Evolutionary conservation across 2,797 vertebrate genomes (phyloP), one percentile per base, ranked within the genome.

Genomic region (Craterocephalus amniculus): DNA sequence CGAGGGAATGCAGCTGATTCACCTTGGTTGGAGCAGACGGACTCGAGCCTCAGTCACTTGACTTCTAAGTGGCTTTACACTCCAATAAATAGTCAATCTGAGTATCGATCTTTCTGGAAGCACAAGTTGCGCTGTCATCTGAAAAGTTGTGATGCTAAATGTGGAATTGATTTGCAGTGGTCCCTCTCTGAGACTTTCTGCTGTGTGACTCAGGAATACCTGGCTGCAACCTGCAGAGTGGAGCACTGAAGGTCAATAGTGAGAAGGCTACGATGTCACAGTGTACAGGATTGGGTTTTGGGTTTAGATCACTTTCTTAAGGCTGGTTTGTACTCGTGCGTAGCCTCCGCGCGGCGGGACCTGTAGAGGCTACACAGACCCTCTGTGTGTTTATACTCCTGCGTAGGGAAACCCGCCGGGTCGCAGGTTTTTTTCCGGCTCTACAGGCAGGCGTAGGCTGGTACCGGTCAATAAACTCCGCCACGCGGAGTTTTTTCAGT

Each of bases 71-170:
- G 58, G 57, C 72, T 56, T 32, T 65, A 16, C 5, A 34, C 66
- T 82, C 72, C 70, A 68, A 27, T 75, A 74, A 70, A 74, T 55
- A 54, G 72, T 70, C 80, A 65, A 36, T 78, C 40, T 29, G 32
- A 62, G 55, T 52, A 82, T 87, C 43, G 78, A 81, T 81, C 58
- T 40, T 40, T 54, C 22, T 29, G 52, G 56, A 58, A 75, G 54
- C 40, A 59, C 40, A 69, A 78, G 67, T 76, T 83, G 67, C 52
- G 26, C 58, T 78, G 79, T 81, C 74, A 82, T 85, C 63, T 81
- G 71, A 74, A 85, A 79, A 87, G 60, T 79, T 79, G 0, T 9
- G 58, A 60, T 58, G 20, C 48, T 63, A 38, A 66, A 79, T 40
- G 63, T 2, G 7, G 27, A 66, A 78, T 76, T 62, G 67, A 86